These are phyloP conservation scores for Eristalis intricaria DNA, from an alignment of 2,888 invertebrate species.

Conservation along the genomic window DNA sequence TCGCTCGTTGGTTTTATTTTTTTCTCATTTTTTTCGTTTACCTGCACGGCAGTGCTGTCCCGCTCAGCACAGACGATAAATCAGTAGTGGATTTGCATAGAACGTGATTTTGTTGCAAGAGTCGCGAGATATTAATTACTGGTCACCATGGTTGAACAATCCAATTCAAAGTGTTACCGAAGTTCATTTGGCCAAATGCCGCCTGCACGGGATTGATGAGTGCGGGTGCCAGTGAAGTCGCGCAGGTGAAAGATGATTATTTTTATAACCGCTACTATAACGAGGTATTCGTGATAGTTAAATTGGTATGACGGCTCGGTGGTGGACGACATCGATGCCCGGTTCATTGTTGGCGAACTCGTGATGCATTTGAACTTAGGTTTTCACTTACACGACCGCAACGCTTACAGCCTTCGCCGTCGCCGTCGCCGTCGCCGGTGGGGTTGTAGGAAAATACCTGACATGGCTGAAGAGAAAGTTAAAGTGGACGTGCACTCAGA, in stretches of 20 bases:
- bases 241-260: conserved; percentile 67
- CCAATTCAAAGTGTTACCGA: conserved; percentile 60
- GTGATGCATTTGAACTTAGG: conserved; percentile 56
- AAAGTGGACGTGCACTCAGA: not conserved
- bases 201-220: conserved; percentile 44
- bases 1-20: not conserved
- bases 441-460: not conserved
- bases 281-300: conserved; percentile 61
- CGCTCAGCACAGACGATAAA: conserved; percentile 56
- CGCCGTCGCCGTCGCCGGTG: not conserved
- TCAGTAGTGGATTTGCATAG: conserved; percentile 66
- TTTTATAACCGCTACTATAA: conserved; percentile 58
- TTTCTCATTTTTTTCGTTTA: conserved; percentile 6
- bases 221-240: conserved; percentile 40
- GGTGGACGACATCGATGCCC: not conserved
- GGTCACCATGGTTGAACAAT: conserved; percentile 69
- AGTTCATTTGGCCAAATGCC: conserved; percentile 49
- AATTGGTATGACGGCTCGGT: conserved; percentile 14
- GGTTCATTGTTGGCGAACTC: conserved; percentile 42
- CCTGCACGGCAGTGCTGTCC: conserved; percentile 27
- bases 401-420: not conserved
- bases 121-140: conserved; percentile 70
- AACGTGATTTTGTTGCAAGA: conserved; percentile 69
- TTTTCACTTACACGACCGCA: conserved; percentile 17
- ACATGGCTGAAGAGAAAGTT: not conserved